Base-by-base conservation (phyloP, 2,888 invertebrate genomes). In the Celastrina argiolus region DNA sequence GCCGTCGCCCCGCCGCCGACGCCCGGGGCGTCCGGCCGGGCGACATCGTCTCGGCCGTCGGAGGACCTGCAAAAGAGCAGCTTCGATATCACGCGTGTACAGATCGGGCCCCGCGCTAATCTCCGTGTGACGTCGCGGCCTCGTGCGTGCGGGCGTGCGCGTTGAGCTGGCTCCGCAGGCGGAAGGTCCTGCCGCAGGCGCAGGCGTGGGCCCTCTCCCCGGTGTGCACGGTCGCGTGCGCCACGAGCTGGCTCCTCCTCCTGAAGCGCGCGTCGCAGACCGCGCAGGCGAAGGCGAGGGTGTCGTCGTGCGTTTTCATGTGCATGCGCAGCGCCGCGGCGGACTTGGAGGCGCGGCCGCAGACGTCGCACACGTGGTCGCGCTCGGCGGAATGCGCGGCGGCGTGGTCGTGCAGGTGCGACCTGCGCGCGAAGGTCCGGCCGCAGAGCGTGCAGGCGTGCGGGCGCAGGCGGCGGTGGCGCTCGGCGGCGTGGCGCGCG, bases 181-280 rank as follows among this genome's bases (percentile, higher is more conserved):
- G 81, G 75, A 93, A 94, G 34, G 87, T 80, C 68, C 82, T 85
- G 7, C 84, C 86, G 77, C 94, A 94, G 14, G 78, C 70, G 75
- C 94, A 94, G 5, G 70, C 74, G 75, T 92, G 89, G 51, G 92
- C 90, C 69, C 86, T 87, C 72, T 92, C 91, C 4, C 93, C 93
- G 0, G 92, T 90, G 77, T 94, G 94, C 66, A 92, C 87, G 58
- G 88, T 84, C 51, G 83, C 75, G 75, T 94, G 94, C 61, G 92
- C 91, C 66, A 83, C 77, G 72, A 94, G 79, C 75, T 93, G 92
- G 26, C 88, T 88, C 28, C 81, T 80, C 6, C 94, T 82, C 45
- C 91, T 88, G 76, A 93, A 94, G 65, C 78, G 79, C 61, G 92
- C 91, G n/a, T 81, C 85, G 76, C 94, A 94, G 45, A 84, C 76